Conservation (phyloP, 2,888 invertebrate genomes). For the Globia sparganii region DNA sequence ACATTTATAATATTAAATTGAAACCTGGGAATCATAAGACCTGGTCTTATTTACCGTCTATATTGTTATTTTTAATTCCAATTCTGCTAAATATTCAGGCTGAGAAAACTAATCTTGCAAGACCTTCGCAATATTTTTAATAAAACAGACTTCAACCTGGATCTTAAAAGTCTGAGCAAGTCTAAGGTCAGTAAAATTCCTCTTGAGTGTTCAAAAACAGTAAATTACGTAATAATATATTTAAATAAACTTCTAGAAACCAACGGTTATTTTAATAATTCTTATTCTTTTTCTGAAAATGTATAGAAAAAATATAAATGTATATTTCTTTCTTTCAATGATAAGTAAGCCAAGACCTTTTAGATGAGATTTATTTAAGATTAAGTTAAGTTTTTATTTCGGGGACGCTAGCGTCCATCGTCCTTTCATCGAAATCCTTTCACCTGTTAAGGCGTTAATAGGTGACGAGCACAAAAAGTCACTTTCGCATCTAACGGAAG, state of each 20-base stretch:
- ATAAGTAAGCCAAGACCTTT: not conserved
- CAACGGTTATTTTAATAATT: no score
- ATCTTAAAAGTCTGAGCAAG: not conserved
- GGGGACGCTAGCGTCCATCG: no score
- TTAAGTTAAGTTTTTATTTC: no score
- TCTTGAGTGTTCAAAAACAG: not conserved
- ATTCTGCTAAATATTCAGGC: not conserved
- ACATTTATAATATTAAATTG: conserved; percentile 10
- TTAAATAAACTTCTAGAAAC: not conserved
- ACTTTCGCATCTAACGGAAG: not conserved
- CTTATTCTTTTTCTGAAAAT: no score
- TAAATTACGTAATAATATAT: not conserved
- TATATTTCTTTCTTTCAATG: no score
- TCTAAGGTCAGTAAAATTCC: not conserved
- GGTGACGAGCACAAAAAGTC: not conserved
- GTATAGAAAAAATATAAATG: no score
- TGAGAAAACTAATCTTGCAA: conserved; percentile 8
- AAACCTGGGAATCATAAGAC: conserved; percentile 21
- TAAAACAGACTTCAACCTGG: conserved; percentile 10
- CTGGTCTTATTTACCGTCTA: not conserved
- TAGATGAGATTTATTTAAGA: not conserved
- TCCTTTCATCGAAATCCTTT: not conserved
- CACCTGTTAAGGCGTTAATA: not conserved
- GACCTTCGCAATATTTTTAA: conserved; percentile 16
- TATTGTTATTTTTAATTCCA: conserved; percentile 21